Base-by-base conservation (phyloP, 2,888 invertebrate genomes). In the Cantharis flavilabris region DNA sequence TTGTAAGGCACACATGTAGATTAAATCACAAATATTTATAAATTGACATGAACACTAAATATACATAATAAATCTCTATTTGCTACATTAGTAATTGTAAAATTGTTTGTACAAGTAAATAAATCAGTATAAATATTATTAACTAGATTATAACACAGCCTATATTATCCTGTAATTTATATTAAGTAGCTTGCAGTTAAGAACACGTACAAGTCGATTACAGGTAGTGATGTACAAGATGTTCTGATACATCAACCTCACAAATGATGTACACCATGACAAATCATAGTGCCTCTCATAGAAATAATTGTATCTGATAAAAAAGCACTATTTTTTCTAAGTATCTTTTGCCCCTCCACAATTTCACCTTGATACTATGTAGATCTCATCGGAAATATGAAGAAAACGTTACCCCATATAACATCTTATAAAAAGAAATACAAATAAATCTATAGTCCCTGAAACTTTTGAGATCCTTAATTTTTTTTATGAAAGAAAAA, bases 101-200 rank as follows among this genome's bases (percentile, higher is more conserved):
- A 49, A 49, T 49, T 49, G 49, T 49, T 49, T 49, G 49, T 49
- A 49, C 49, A 49, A 49, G 49, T 49, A 49, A 49, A n/a, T 49
- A 49, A 33, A 33, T 33, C 13, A n/a, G 33, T 33, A 33, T 33
- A 33, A 49, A 28, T 28, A 16, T 69, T 28, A 62, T 28, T 69
- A 23, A 63, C n/a, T 73, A 69, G 28, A 23, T 13, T 69, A 73
- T 73, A 73, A 62, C 73, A 73, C 73, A 73, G 73, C 73, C 73
- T 63, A 70, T 62, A 70, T 73, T 70, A 69, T 69, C 69, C 73
- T 69, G 73, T 72, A 65, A 72, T 71, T 18, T 18, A 64, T 26
- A 16, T 33, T 62, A 23, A 67, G 13, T 62, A 14, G n/a, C 64
- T 28, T 16, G 33, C 7, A 13, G 14, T 33, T 69, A 69, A 69